Evolutionary conservation across 2,888 invertebrate species (phyloP).

Genomic region (Parnassius mnemosyne): DNA sequence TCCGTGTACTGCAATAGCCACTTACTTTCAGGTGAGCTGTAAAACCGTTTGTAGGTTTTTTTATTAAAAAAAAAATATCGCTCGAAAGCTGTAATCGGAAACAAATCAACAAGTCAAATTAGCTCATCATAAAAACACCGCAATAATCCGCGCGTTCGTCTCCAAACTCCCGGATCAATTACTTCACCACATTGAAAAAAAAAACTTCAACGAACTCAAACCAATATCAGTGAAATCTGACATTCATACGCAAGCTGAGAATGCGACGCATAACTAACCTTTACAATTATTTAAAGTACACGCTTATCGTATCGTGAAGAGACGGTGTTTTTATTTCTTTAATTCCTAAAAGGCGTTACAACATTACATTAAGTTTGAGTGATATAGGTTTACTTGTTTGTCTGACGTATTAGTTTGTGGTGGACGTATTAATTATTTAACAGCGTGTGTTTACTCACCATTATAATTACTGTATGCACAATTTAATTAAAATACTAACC

Average conservation of each 20-base stretch:
- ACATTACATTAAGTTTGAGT: slow-evolving; percentile 1
- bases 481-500: slow-evolving; percentile 21
- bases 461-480: slow-evolving; percentile 14
- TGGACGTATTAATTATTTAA: slow-evolving; percentile 6
- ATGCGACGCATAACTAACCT: slow-evolving; percentile 39
- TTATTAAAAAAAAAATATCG: no score
- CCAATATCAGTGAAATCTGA: slow-evolving; percentile 40
- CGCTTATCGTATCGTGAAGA: slow-evolving; percentile 14
- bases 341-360: slow-evolving; percentile 14
- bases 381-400: slow-evolving; percentile 8
- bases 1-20: no score
- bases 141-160: background rate
- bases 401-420: slow-evolving; percentile 10
- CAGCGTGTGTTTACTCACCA: background rate
- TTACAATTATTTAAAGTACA: slow-evolving; percentile 39
- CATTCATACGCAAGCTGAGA: slow-evolving; percentile 56
- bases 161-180: background rate
- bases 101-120: no score
- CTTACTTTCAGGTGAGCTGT: no score
- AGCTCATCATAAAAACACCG: no score
- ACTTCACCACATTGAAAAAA: background rate
- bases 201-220: slow-evolving; percentile 8
- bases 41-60: no score
- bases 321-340: slow-evolving; percentile 12
- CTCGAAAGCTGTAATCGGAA: no score